phyloP scores from a whole-genome alignment of 53 echinoderm and acorn worm genomes.

The Crossaster papposus region DNA sequence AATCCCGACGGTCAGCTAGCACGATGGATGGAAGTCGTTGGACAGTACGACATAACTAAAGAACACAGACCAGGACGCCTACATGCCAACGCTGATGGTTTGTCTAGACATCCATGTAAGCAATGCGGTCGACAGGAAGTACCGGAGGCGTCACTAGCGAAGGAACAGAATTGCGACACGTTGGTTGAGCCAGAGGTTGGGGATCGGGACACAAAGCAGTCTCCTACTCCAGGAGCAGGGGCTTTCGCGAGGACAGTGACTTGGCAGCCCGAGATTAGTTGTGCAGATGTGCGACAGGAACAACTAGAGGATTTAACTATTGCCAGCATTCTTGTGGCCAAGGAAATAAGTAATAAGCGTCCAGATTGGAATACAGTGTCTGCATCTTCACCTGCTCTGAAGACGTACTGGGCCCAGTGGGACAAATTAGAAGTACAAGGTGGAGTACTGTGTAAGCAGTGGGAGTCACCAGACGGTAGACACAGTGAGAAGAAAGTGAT shows the following conservation, averaged over 20 bases:
- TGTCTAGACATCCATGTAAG: constrained; percentile 48
- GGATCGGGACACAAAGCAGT: too few species aligned
- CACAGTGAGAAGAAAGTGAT: too few species aligned
- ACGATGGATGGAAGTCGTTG: constrained; percentile 52
- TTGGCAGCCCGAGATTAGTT: constrained; percentile 4
- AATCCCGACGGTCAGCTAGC: constrained; percentile 55
- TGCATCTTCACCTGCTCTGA: not conserved
- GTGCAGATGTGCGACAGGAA: constrained; percentile 18
- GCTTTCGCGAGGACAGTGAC: not conserved
- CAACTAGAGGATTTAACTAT: not conserved
- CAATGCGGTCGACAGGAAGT: constrained; percentile 42
- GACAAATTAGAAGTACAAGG: constrained; percentile 1
- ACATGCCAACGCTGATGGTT: constrained; percentile 51
- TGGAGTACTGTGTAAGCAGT: constrained; percentile 31
- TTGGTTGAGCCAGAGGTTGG: not conserved
- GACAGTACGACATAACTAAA: constrained; percentile 35
- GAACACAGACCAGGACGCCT: constrained; percentile 28
- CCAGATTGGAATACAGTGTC: constrained; percentile 40
- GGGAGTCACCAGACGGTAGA: constrained; percentile 19
- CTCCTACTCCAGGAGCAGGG: not conserved
- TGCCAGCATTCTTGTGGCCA: not conserved
- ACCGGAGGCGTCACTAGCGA: not conserved
- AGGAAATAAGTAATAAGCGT: not conserved
- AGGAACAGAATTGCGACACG: not conserved
- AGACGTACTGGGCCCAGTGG: constrained; percentile 49